These are phyloP conservation scores for Stenodema calcarata DNA, from an alignment of 2,888 invertebrate genomes.

Conservation along the genomic window DNA sequence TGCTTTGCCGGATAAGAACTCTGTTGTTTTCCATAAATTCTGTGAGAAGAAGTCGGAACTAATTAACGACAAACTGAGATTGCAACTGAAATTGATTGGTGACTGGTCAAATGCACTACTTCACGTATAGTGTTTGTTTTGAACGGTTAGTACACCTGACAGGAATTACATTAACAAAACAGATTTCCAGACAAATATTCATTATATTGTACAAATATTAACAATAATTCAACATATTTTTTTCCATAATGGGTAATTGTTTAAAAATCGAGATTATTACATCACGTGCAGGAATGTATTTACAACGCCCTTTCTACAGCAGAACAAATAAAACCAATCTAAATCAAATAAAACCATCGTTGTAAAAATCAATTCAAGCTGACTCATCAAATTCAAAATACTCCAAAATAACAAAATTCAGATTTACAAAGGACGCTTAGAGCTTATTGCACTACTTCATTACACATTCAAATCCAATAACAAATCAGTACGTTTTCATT, in stretches of 20 bases:
- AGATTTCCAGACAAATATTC: neutral
- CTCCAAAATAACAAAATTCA: neutral
- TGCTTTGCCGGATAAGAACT: too few species aligned
- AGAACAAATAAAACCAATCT: neutral
- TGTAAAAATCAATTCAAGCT: neutral
- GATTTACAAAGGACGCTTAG: neutral
- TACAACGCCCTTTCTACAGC: neutral
- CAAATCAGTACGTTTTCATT: neutral
- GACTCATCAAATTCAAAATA: neutral
- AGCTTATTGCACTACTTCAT: neutral
- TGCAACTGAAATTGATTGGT: too few species aligned
- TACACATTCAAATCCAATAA: neutral
- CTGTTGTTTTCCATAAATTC: too few species aligned
- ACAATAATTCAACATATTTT: constrained; percentile 13
- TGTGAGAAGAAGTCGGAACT: too few species aligned
- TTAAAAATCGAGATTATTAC: neutral
- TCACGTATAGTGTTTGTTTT: too few species aligned
- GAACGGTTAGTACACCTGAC: neutral
- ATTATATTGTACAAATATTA: constrained; percentile 46
- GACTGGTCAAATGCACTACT: too few species aligned
- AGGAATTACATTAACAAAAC: neutral
- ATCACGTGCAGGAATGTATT: constrained; percentile 21
- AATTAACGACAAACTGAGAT: too few species aligned
- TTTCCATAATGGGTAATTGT: neutral
- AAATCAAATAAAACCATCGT: neutral